Evolutionary conservation across 2,113 vertebrate species (phyloP).

Genomic region (Pelmatolapia mariae): DNA sequence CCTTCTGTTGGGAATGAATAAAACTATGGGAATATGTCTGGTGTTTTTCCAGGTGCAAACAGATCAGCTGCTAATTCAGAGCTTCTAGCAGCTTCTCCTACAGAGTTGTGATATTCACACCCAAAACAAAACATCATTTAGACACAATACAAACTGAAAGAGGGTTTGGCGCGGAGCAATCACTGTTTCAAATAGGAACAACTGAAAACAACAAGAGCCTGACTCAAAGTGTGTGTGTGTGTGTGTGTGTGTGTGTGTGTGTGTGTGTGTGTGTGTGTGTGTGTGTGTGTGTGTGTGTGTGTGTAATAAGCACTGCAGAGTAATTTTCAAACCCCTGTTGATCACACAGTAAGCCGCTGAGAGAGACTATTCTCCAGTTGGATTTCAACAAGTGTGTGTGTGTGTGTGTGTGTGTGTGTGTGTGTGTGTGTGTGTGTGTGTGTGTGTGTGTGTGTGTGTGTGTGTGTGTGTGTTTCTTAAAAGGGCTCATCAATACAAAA

Average conservation of each 20-base stretch:
- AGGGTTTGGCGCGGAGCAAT: background rate
- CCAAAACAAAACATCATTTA: slow-evolving; percentile 24
- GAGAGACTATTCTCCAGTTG: slow-evolving; percentile 20
- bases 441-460: background rate
- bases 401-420: too few relatives aligned
- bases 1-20: background rate
- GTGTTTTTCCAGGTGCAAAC: slow-evolving; percentile 16
- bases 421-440: too few relatives aligned
- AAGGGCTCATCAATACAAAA: background rate
- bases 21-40: background rate
- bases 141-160: slow-evolving; percentile 11
- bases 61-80: slow-evolving; percentile 23
- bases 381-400: background rate
- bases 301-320: slow-evolving; percentile 25
- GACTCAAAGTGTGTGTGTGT: background rate
- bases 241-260: background rate
- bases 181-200: slow-evolving; percentile 2
- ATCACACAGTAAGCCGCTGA: slow-evolving; percentile 13
- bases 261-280: background rate
- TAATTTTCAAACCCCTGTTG: slow-evolving; percentile 44
- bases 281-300: background rate
- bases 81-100: background rate
- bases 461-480: background rate
- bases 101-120: background rate
- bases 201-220: slow-evolving; percentile 15